Percentiles rank a stretch among this genome's conserved stretches.
phyloP scores from a whole-genome alignment of 2,888 invertebrate species.

The Plagiodera versicolora region DNA sequence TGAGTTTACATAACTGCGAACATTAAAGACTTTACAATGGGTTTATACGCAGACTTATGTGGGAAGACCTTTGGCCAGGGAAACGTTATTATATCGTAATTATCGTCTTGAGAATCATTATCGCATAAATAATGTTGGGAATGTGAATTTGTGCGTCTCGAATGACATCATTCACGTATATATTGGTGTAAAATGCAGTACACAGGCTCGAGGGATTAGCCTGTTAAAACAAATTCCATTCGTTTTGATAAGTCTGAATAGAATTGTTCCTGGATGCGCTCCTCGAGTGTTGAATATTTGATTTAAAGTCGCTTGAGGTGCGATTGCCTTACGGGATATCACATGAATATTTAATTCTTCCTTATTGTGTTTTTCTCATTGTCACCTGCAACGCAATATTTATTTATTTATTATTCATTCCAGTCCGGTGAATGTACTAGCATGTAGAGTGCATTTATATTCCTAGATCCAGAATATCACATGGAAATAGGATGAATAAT shows the following conservation, averaged over 20 bases:
- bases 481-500: no score
- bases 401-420: conserved; percentile 30
- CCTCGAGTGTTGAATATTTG: conserved; percentile 37
- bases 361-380: conserved; percentile 43
- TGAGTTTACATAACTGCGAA: neutral
- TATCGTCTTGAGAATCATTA: neutral
- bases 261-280: conserved; percentile 19
- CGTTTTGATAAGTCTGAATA: conserved; percentile 25
- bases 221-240: conserved; percentile 24
- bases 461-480: no score
- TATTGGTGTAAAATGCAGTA: neutral
- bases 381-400: conserved; percentile 44
- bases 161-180: neutral
- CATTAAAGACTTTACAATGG: neutral
- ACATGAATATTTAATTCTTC: conserved; percentile 43
- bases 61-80: neutral
- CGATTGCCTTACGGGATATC: conserved; percentile 39
- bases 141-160: neutral
- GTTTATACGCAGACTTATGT: neutral
- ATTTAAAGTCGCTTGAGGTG: conserved; percentile 37
- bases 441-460: neutral
- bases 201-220: neutral
- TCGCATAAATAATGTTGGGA: no score
- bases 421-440: conserved; percentile 25
- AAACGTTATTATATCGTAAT: neutral